These are phyloP conservation scores for Bicyclus anynana DNA, from an alignment of 1,140 invertebrate genomes.

Conservation along the genomic window DNA sequence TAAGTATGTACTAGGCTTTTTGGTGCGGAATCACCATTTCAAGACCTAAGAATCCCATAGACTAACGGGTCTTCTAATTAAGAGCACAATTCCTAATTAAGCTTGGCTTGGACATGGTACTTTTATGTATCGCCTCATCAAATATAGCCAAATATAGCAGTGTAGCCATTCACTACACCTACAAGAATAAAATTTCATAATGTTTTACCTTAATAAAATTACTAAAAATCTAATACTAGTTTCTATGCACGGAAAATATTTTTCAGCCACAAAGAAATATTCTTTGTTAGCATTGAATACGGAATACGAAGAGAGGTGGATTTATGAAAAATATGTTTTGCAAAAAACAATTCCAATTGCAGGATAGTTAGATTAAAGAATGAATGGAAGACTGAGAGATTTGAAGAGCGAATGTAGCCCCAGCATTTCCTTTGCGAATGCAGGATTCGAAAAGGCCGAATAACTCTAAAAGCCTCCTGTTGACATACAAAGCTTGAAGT, in stretches of 20 bases:
- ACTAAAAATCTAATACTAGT: constrained; percentile 3
- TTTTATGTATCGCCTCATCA: too few relatives aligned
- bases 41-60: too few relatives aligned
- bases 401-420: constrained; percentile 19
- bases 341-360: constrained; percentile 22
- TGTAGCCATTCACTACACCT: neutral
- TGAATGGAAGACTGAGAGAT: constrained; percentile 24
- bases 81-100: too few relatives aligned
- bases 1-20: too few relatives aligned
- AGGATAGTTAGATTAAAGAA: constrained; percentile 28
- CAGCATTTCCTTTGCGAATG: constrained; percentile 31
- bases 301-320: constrained; percentile 8
- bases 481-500: constrained; percentile 35
- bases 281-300: constrained; percentile 18
- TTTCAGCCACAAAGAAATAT: constrained; percentile 9
- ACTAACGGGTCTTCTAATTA: too few relatives aligned
- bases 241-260: neutral
- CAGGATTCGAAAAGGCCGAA: constrained; percentile 32
- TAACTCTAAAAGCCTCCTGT: constrained; percentile 34
- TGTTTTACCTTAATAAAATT: neutral
- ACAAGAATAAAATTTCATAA: constrained; percentile 1
- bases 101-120: too few relatives aligned
- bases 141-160: neutral
- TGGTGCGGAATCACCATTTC: too few relatives aligned
- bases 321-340: constrained; percentile 16